Base-by-base conservation (phyloP, 2,888 invertebrate species). In the Leucophenga maculata region DNA sequence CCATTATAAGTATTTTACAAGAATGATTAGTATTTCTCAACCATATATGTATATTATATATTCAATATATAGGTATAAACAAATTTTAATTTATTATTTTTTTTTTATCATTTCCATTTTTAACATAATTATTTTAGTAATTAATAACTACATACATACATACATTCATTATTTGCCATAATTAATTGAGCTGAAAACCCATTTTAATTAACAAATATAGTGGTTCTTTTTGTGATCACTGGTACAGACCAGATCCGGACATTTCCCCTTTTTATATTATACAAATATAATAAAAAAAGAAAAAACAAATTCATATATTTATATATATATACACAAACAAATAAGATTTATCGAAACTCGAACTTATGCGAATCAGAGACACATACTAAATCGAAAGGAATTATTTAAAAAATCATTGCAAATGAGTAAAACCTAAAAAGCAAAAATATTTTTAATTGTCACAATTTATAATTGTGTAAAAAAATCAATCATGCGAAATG, bases 171-270 rank as follows among this genome's bases (percentile, higher is more conserved):
- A 60, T n/a, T 50, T 65, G 57, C 22, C 57, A 59, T 59, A 26
- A n/a, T 50, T 50, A 50, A 39, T 22, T 22, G 18, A 31, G 31
- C 26, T 4, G 68, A 70, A 50, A 6, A 26, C 18, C 31, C 9
- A 59, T 39, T 54, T 32, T 69, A 74, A 73, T 74, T 79, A 73
- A 70, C 20, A 78, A 77, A 77, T 76, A 78, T 75, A 75, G 76
- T 83, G 83, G 80, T 83, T 81, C 79, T 78, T 83, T 78, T 79
- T 85, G 85, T 85, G 84, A 85, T 85, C 76, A 71, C 79, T 81
- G 77, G 78, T 79, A 78, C 79, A 82, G 80, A 65, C 44, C 62
- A 54, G 54, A 71, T 66, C 60, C 52, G 60, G 6, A 50, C 48
- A 55, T 20, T 18, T 31, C 39, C 22, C 26, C 16, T 26, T 81